Conservation (phyloP, 2,113 vertebrate genomes). For the Pipra filicauda region DNA sequence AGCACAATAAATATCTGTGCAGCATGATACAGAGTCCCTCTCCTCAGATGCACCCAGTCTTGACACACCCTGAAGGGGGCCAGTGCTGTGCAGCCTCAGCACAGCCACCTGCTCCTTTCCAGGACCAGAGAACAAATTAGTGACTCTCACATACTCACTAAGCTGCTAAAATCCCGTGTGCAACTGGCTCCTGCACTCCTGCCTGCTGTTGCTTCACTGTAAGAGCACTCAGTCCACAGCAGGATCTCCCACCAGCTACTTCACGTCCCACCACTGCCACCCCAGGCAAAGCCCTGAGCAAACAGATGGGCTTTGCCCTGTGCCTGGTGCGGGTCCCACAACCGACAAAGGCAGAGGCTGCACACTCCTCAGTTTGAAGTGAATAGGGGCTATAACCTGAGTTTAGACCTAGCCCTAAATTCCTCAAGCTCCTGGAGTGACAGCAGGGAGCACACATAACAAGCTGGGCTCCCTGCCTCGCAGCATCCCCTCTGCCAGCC, state of each 20-base stretch:
- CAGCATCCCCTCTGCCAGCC: neutral
- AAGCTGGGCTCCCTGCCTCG: neutral
- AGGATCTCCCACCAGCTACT: neutral
- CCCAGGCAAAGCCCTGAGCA: neutral
- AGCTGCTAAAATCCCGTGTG: neutral
- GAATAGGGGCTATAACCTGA: neutral
- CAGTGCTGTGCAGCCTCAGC: neutral
- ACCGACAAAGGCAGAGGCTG: neutral
- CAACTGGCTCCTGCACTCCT: neutral
- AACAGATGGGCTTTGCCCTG: neutral
- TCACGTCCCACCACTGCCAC: fast-evolving
- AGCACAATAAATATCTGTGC: neutral
- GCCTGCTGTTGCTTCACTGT: neutral
- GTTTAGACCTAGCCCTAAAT: neutral
- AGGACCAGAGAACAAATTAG: neutral
- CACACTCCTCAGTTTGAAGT: neutral
- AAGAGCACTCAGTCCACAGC: neutral
- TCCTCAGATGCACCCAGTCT: neutral
- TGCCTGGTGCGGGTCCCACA: neutral
- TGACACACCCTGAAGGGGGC: neutral
- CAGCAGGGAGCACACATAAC: fast-evolving
- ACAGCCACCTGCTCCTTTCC: fast-evolving
- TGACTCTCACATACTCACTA: neutral
- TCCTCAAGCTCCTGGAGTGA: neutral
- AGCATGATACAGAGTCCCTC: neutral